A percentile compares a stretch with the other conserved stretches of the same genome.
phyloP scores from a whole-genome alignment of 2,888 invertebrate genomes.

The Drymonia ruficornis region DNA sequence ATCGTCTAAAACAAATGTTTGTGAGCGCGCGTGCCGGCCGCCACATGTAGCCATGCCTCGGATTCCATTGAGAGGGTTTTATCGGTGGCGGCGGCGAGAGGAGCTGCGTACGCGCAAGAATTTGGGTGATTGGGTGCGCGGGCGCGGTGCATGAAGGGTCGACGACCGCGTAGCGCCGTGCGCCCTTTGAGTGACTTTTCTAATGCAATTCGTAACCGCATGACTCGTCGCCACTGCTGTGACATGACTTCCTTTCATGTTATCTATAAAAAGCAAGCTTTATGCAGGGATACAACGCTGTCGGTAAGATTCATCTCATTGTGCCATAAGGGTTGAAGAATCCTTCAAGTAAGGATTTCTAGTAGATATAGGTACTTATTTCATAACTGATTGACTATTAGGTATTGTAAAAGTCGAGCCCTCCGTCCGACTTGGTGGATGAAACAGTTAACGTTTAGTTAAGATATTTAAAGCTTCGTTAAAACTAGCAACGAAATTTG shows the following conservation, averaged over 20 bases:
- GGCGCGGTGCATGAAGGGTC: slow-evolving; percentile 47
- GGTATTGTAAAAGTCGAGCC: too few species aligned
- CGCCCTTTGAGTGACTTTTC: slow-evolving; percentile 60
- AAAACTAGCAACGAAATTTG: too few species aligned
- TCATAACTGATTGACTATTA: too few species aligned
- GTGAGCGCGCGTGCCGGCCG: slow-evolving; percentile 49
- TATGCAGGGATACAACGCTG: too few species aligned
- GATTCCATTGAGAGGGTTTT: slow-evolving; percentile 68
- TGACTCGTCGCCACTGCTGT: background rate
- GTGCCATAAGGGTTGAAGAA: too few species aligned
- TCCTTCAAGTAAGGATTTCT: too few species aligned
- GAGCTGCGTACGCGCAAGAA: slow-evolving; percentile 75
- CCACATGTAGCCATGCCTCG: slow-evolving; percentile 55
- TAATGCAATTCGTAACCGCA: slow-evolving; percentile 41
- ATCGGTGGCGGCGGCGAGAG: slow-evolving; percentile 47
- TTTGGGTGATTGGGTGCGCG: slow-evolving; percentile 67
- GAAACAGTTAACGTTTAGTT: too few species aligned
- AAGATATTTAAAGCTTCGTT: too few species aligned
- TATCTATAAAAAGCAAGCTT: background rate
- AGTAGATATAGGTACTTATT: too few species aligned
- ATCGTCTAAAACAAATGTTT: slow-evolving; percentile 44
- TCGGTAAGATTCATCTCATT: too few species aligned
- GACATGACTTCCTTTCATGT: background rate
- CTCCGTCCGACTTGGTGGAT: too few species aligned
- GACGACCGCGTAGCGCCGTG: slow-evolving; percentile 60